Evolutionary conservation across 2,888 invertebrate species (phyloP), one percentile per base, ranked within the genome.

Genomic region (Scelioninae gen. 1): DNA sequence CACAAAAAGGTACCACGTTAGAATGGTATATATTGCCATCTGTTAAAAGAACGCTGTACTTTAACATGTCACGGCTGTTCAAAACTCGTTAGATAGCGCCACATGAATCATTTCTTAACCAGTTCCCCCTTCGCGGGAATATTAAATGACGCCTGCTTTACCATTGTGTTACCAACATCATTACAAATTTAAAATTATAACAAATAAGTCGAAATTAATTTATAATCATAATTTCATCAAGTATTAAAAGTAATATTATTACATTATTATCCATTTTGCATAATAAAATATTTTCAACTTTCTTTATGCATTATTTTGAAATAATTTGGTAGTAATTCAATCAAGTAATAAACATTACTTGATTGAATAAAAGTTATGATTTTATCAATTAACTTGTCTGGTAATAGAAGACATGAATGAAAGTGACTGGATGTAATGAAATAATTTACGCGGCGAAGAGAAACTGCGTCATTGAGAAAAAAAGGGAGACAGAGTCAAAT

Each of bases 401-500:
- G 13, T 15, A 63, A 49, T 40, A 72, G 43, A 63, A 82, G 72
- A 49, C 13, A 43, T 45, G 23, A 78, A 63, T 58, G 74, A 82
- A 74, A 68, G 32, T 62, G 47, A 7, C 32, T 45, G 60, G 15
- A 11, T 43, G 60, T 58, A 77, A 78, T 75, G 49, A 69, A 74
- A 78, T 72, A 68, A 78, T 82, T 78, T 58, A 45, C 71, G 49
- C 69, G 45, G 15, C n/a, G 53, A 53, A 31, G 13, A 69, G 43
- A 65, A 51, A 47, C 23, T 63, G 62, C 77, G 23, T 65, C 32
- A 29, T 45, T 10, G 66, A 69, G 83, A 81, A 72, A 29, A 68
- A 75, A 83, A 62, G 65, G 75, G 72, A 74, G 86, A 82, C 78
- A 78, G 84, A 86, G 85, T 86, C 83, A 87, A 91, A 91, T 91